phyloP scores from a whole-genome alignment of 2,113 vertebrate species.

The Salvelinus namaycush region DNA sequence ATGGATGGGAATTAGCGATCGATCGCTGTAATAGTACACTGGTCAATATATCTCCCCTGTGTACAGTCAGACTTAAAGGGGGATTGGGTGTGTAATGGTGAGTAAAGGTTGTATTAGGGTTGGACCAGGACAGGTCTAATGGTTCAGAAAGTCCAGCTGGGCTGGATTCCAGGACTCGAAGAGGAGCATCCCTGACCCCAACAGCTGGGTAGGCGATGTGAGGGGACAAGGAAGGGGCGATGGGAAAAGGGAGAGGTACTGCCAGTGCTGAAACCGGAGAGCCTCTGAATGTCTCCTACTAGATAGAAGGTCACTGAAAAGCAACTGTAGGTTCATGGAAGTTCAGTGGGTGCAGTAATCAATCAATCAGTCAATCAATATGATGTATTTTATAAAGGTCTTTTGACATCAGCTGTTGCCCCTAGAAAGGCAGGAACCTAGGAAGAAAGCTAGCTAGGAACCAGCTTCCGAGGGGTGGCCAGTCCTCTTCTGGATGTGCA shows the following conservation, averaged over 20 bases:
- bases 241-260: neutral
- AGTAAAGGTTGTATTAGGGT: slow-evolving; percentile 3
- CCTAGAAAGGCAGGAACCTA: too few species aligned
- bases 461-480: too few species aligned
- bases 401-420: too few species aligned
- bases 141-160: neutral
- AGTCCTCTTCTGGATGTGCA: too few species aligned
- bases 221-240: neutral
- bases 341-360: neutral
- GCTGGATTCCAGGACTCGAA: too few species aligned
- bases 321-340: neutral
- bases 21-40: slow-evolving; percentile 16
- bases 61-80: too few species aligned
- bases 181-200: neutral
- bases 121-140: neutral
- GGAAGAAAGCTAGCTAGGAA: too few species aligned
- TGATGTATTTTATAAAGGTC: too few species aligned
- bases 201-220: neutral
- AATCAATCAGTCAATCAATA: too few species aligned
- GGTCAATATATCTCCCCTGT: slow-evolving; percentile 5
- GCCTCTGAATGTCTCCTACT: neutral
- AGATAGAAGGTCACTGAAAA: neutral
- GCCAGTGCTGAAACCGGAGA: neutral
- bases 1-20: slow-evolving; percentile 30
- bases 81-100: slow-evolving; percentile 15